Evolutionary conservation across 2,113 vertebrate species (phyloP).

Genomic region (Sporophila hypoxantha): DNA sequence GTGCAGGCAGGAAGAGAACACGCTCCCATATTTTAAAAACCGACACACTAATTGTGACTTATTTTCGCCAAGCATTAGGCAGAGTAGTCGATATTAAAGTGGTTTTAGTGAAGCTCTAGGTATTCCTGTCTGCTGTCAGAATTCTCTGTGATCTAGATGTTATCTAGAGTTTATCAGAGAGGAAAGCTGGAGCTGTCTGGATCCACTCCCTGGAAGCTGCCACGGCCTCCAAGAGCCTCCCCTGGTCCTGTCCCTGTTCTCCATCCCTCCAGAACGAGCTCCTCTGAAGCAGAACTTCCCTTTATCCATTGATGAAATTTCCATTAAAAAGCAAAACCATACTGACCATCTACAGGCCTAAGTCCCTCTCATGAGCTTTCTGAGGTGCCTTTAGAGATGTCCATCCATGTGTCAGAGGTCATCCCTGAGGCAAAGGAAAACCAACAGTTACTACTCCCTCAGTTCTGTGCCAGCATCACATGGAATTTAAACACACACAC

Average conservation of each 20-base stretch:
- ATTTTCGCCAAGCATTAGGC: conserved; percentile 1
- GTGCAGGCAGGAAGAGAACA: neutral
- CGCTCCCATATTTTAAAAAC: accelerated
- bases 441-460: conserved; percentile 16
- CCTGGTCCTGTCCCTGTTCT: neutral
- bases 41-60: neutral
- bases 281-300: neutral
- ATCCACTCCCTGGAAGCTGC: neutral
- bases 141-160: neutral
- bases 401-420: conserved; percentile 43
- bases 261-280: neutral
- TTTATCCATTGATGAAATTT: neutral
- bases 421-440: conserved; percentile 59
- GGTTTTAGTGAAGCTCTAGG: conserved; percentile 5
- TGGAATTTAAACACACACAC: neutral
- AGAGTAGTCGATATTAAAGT: neutral
- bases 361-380: neutral
- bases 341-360: neutral
- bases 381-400: conserved; percentile 1
- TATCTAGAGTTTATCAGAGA: neutral
- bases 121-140: neutral
- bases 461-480: neutral
- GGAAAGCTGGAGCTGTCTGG: neutral
- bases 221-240: neutral
- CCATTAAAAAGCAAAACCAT: neutral